Base-by-base conservation (phyloP, 2,888 invertebrate species). In the Ferdinandea cuprea region DNA sequence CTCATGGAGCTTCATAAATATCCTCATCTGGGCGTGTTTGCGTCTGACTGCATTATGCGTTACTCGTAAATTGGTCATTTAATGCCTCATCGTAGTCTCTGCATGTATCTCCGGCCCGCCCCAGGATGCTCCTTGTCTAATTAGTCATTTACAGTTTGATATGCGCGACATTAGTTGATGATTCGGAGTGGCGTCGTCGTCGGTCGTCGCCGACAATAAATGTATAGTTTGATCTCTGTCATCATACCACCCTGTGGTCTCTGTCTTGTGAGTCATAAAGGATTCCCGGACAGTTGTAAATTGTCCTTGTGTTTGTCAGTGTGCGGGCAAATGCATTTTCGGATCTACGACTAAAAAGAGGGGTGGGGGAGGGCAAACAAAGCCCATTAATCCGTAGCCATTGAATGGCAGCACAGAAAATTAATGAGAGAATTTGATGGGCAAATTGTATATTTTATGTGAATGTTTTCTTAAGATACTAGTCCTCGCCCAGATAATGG, bases 41-140 rank as follows among this genome's bases (percentile, higher is more conserved):
- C 59, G 58, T 61, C 21, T 73, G 50, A 40, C 68, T 83, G 78
- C 73, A 83, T 78, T 83, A 78, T 78, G 72, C 72, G 78, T 78
- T 73, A 44, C 77, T 83, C 83, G 63, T 83, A 83, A 83, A 83
- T 78, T 83, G 83, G 83, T 78, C 83, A 83, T 83, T 83, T 83
- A 78, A 83, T 83, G 78, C 68, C 68, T 32, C 56, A 13, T 32
- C 50, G 63, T 30, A 11, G 40, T 65, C n/a, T 63, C 78, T 72
- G 3, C 25, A 25, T 25, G 5, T 25, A 25, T 72, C 40, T 52
- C 50, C 21, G n/a, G 1, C 8, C 44, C n/a, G n/a, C 40, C 19
- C 35, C 19, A 15, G 50, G n/a, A 28, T 15, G 17, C 59, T 40
- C 54, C 40, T 44, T 42, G 15, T 52, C 77, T 81, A 78, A 83